phyloP scores from a whole-genome alignment of 2,113 vertebrate genomes.

The Spea multiplicata region DNA sequence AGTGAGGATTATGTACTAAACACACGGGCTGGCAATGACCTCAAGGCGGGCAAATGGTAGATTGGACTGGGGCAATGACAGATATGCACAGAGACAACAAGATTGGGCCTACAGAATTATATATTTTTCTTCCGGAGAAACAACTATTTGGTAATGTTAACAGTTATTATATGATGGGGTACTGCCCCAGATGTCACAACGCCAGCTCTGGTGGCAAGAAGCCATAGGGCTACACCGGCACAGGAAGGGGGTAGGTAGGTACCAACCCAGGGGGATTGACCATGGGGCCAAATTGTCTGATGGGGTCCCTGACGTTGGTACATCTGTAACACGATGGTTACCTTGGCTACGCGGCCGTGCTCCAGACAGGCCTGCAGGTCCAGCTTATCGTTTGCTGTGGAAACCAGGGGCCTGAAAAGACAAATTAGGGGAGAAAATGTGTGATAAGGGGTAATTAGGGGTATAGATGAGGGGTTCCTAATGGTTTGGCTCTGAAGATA shows the following conservation, averaged over 20 bases:
- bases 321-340: constrained; percentile 56
- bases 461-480: not conserved
- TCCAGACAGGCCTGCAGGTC: constrained; percentile 95
- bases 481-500: not conserved
- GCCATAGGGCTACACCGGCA: no score
- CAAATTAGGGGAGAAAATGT: not conserved
- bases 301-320: not conserved
- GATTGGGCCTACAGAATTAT: not conserved
- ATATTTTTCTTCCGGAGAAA: no score
- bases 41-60: not conserved
- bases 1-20: no score
- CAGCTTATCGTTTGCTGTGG: constrained; percentile 84
- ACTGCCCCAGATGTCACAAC: no score
- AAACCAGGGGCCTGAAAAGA: constrained; percentile 76
- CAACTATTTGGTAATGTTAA: no score
- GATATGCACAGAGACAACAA: not conserved
- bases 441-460: not conserved
- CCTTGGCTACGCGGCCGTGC: constrained; percentile 94
- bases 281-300: not conserved
- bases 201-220: no score
- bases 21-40: no score
- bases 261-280: not conserved
- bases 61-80: not conserved
- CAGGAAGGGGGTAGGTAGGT: no score
- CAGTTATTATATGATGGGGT: no score